Base-by-base conservation (phyloP, 1,140 invertebrate genomes). In the Neotoxoptera formosana region DNA sequence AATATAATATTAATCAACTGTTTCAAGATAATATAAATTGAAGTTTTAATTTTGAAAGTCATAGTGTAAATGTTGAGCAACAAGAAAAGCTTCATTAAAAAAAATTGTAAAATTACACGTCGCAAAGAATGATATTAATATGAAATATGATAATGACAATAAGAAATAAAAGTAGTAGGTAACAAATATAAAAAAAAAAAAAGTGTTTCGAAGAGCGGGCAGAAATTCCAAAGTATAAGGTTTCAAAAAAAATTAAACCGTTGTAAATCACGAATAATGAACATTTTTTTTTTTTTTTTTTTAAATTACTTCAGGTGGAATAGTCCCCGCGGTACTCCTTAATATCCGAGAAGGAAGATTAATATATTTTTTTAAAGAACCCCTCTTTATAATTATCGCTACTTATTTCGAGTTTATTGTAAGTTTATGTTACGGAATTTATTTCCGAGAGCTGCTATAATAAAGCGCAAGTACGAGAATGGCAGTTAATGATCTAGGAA, bases 401-500 rank as follows among this genome's bases (percentile, higher is more conserved):
- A 14, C 41, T 87, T 47, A 47, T 45, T 87, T 87, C 84, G 25
- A 48, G 41, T 87, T 87, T 87, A 87, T 87, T 30, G 41, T 45
- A n/a, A 45, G 41, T 47, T 87, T 87, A 87, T 47, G 23, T 47
- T 87, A n/a, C 84, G 45, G 84, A 87, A 87, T 87, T 87, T 47
- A 47, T 87, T 87, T 87, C 25, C 45, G 30, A 87, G 84, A 47
- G 17, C 84, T 87, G 20, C 25, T 23, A 87, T 87, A 47, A 87
- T 76, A 87, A 47, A 47, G 11, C 25, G 45, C 48, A 30, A 47
- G 41, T 87, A 87, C 84, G 45, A 87, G 84, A 87, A 87, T 45
- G 41, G 84, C 41, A 87, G 84, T 87, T 87, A 87, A 87, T 83
- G 81, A 83, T 87, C 84, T 87, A 87, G 25, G 84, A 87, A 87